Evolutionary conservation across 1,140 invertebrate species (phyloP), one percentile per base, ranked within the genome.

Genomic region (Drosophila teissieri): DNA sequence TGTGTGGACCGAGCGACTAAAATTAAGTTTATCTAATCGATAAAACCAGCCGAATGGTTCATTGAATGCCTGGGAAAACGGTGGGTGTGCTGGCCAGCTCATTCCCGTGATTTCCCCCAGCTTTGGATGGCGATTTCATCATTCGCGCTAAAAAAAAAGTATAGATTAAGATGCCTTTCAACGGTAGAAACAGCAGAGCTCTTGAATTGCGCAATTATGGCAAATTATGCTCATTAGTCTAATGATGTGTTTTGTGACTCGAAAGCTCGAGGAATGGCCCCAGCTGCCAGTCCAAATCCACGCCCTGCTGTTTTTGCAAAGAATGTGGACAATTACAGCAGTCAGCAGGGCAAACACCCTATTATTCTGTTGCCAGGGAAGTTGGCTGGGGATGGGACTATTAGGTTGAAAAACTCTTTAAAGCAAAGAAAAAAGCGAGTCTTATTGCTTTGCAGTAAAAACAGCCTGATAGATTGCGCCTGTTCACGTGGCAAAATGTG

Each of bases 11-110:
- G 45, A 61, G 44, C 45, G 83, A 83, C 84, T 88, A 88, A 89
- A 88, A 89, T 88, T 89, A 89, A 84, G 78, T 80, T 89, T 89
- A 89, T 89, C 84, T 89, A 89, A 89, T 89, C 84, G 84, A 89
- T 89, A 78, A 68, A 57, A 70, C 48, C 65, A 65, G 39, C 57
- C 42, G 57, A 70, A 74, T 79, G 77, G 77, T 75, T 73, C 62
- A 60, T 42, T 70, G 53, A 31, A 73, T 54, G 46, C 52, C 48
- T 68, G 64, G 64, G 64, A 65, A 65, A 65, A 27, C 19, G 46
- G 12, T 68, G 46, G 2, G 64, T 68, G 61, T 46, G 31, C 17
- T 36, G 48, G 27, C 24, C 48, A 17, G 48, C 40, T 14, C 37
- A 36, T 31, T 39, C 39, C 58, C 48, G 44, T 77, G 73, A 80